Conservation (phyloP, 2,888 invertebrate genomes). For the Pelosia muscerda region DNA sequence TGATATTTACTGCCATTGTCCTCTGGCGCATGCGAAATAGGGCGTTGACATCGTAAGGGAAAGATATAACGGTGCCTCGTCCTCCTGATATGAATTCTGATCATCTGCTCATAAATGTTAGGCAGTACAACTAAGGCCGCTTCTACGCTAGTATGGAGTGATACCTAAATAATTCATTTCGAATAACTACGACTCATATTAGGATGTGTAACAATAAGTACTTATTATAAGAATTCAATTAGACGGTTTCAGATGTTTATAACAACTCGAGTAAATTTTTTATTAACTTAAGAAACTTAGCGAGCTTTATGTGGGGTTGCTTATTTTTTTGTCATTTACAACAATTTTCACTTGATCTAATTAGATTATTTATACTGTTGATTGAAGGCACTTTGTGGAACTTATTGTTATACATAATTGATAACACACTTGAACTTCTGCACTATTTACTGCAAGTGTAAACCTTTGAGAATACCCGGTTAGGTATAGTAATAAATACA, state of each 20-base stretch:
- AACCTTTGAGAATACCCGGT: no score
- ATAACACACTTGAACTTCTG: no score
- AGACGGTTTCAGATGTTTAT: not conserved
- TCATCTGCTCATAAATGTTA: constrained; percentile 10
- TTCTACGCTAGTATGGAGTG: not conserved
- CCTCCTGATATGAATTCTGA: constrained; percentile 13
- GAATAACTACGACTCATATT: not conserved
- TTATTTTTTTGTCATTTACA: no score
- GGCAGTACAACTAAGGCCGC: not conserved
- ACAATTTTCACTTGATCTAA: no score
- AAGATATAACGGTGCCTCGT: constrained; percentile 34
- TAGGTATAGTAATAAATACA: no score
- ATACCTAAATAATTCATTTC: not conserved
- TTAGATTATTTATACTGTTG: no score
- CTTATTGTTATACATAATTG: no score
- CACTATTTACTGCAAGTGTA: no score
- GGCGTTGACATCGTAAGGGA: constrained; percentile 35
- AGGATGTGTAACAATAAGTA: not conserved
- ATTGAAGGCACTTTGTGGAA: no score
- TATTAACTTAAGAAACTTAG: no score
- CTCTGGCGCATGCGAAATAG: constrained; percentile 14
- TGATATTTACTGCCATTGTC: constrained; percentile 31
- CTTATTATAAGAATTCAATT: not conserved
- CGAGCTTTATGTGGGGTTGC: no score
- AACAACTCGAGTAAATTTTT: no score